These are phyloP conservation scores for Hippoglossus stenolepis DNA, from an alignment of 2,113 vertebrate genomes.

Conservation along the genomic window DNA sequence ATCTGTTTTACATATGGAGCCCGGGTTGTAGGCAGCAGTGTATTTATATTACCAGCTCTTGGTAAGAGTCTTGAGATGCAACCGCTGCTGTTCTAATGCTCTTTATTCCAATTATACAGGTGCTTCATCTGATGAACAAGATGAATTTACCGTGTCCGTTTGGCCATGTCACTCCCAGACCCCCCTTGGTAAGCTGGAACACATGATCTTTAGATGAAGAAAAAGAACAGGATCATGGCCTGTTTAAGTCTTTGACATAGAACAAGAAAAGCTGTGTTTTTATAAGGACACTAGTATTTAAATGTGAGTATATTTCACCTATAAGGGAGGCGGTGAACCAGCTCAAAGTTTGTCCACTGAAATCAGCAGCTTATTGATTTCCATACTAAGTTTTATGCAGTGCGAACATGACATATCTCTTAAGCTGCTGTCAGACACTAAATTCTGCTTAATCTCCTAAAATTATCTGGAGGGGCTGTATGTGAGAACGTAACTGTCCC, in stretches of 20 bases:
- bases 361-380: background rate
- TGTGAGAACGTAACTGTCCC: too few relatives aligned
- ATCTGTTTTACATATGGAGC: constrained; percentile 74
- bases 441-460: too few relatives aligned
- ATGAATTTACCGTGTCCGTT: constrained; percentile 98
- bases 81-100: constrained; percentile 7
- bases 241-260: background rate
- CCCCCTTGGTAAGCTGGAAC: constrained; percentile 88
- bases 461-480: too few relatives aligned
- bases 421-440: too few relatives aligned
- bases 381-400: too few relatives aligned
- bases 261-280: background rate
- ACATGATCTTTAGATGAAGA: background rate
- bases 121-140: constrained; percentile 99
- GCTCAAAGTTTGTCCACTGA: background rate
- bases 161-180: constrained; percentile 89
- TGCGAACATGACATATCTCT: too few relatives aligned
- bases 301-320: background rate
- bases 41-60: constrained; percentile 37
- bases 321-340: background rate
- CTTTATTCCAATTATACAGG: constrained; percentile 80
- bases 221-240: background rate
- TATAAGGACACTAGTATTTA: background rate
- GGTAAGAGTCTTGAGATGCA: constrained; percentile 1
- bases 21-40: constrained; percentile 40